Percentiles rank a stretch among this genome's conserved stretches.
Conservation (phyloP, 2,797 vertebrate genomes). For the Acomys russatus region DNA sequence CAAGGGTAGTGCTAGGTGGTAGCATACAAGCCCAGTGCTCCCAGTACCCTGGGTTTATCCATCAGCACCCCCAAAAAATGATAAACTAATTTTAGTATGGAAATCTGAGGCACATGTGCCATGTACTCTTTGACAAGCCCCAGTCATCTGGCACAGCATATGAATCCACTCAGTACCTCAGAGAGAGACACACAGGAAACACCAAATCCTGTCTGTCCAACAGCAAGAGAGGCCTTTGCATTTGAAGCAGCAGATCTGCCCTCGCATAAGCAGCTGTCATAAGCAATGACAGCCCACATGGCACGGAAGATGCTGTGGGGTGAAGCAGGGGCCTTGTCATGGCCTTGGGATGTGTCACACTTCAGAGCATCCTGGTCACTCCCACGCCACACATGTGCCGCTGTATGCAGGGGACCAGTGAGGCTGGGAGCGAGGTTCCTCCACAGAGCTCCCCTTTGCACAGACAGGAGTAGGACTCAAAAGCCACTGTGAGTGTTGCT, state of each 20-base stretch:
- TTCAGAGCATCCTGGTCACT: neutral
- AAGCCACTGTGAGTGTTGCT: rapidly evolving
- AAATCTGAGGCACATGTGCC: neutral
- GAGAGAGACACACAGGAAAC: neutral
- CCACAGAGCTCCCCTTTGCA: rapidly evolving
- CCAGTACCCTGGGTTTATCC: neutral
- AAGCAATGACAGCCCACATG: neutral
- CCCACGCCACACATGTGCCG: neutral
- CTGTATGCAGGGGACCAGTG: neutral
- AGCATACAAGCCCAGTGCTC: neutral
- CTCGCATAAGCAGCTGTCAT: neutral
- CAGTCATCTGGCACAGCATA: neutral
- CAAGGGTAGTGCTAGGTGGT: neutral
- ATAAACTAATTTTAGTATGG: neutral
- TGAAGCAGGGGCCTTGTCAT: neutral
- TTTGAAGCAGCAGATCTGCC: neutral
- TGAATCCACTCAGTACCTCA: neutral
- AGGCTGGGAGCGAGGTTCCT: neutral
- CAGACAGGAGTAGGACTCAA: neutral
- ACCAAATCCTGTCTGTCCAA: neutral
- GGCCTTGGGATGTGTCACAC: neutral
- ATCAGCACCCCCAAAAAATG: neutral
- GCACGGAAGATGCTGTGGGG: too few relatives aligned
- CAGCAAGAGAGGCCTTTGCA: neutral
- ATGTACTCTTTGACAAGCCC: neutral